phyloP scores from a whole-genome alignment of 2,113 vertebrate genomes.

The Capreolus pygargus region DNA sequence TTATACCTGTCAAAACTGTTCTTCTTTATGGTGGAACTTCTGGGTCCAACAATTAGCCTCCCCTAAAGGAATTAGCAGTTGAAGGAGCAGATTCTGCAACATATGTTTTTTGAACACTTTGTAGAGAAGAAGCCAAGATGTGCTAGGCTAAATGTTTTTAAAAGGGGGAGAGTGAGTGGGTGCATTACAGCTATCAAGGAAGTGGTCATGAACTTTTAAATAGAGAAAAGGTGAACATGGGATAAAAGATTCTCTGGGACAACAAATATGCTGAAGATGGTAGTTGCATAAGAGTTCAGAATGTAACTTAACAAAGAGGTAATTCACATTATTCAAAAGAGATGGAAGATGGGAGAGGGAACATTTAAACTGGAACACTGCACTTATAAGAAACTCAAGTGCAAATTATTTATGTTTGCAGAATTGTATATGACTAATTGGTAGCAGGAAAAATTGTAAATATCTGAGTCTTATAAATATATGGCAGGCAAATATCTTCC shows the following conservation, averaged over 20 bases:
- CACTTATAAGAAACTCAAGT: neutral
- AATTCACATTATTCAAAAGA: neutral
- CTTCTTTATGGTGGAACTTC: neutral
- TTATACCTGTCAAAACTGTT: neutral
- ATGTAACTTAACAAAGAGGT: neutral
- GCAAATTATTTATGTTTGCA: neutral
- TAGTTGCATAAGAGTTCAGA: neutral
- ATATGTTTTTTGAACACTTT: neutral
- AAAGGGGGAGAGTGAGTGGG: neutral
- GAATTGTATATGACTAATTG: neutral
- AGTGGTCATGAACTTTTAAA: neutral
- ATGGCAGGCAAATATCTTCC: neutral
- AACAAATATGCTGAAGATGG: neutral
- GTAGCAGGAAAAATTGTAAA: neutral
- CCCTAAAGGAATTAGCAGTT: neutral
- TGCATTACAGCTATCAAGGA: neutral
- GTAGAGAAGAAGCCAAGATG: neutral
- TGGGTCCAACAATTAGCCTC: neutral
- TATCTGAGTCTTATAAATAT: neutral
- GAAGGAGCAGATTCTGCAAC: neutral
- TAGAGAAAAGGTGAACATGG: neutral
- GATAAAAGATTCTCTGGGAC: neutral
- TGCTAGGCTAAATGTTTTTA: neutral
- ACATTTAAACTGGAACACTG: neutral
- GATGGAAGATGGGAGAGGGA: neutral